phyloP scores from a whole-genome alignment of 2,888 invertebrate genomes.

The Calliopum simillimum region DNA sequence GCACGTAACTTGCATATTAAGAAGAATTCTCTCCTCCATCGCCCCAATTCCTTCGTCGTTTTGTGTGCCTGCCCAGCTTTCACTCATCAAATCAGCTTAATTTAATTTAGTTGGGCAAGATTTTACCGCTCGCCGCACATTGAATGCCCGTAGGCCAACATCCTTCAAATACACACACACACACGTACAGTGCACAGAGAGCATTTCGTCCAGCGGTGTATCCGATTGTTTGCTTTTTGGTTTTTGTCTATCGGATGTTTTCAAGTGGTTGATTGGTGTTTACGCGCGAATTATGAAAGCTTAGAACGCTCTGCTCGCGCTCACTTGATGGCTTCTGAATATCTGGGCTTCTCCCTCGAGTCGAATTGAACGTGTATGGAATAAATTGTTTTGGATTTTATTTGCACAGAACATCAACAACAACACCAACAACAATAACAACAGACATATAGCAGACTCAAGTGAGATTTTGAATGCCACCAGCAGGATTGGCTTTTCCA shows the following conservation, averaged over 20 bases:
- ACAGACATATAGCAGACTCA: not conserved
- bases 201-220: not conserved
- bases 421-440: slow-evolving; percentile 2
- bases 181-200: no score
- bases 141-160: not conserved
- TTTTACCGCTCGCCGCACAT: slow-evolving; percentile 4
- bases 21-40: not conserved
- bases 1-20: slow-evolving; percentile 28
- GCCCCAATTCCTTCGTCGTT: slow-evolving; percentile 1
- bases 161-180: not conserved
- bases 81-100: not conserved
- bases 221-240: slow-evolving; percentile 22
- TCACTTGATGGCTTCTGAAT: not conserved
- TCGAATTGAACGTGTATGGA: slow-evolving; percentile 15
- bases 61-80: not conserved
- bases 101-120: slow-evolving; percentile 9
- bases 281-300: slow-evolving; percentile 35
- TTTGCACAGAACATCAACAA: not conserved
- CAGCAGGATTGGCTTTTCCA: no score
- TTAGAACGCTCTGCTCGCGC: not conserved
- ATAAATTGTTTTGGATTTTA: slow-evolving; percentile 30
- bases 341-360: not conserved
- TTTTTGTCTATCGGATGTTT: slow-evolving; percentile 32
- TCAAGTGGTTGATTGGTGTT: slow-evolving; percentile 39
- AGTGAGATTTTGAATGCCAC: not conserved